phyloP scores from a whole-genome alignment of 2,888 invertebrate genomes.

The Amblyjoppa fuscipennis region DNA sequence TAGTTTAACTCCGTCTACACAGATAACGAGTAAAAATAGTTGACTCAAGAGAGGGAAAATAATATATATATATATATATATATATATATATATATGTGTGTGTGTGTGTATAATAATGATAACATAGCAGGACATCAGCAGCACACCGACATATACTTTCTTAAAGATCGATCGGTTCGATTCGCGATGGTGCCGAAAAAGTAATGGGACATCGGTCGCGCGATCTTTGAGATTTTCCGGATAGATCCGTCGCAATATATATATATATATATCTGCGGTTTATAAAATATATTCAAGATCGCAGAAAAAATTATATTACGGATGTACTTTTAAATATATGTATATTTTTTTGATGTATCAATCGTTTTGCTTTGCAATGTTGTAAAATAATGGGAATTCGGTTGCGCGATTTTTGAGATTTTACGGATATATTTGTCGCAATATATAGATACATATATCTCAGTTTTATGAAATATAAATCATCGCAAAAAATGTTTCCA shows the following conservation, averaged over 20 bases:
- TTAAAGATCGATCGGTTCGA: background rate
- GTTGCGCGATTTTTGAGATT: background rate
- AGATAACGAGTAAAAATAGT: background rate
- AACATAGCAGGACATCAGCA: constrained; percentile 37
- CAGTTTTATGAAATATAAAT: no score
- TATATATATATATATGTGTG: no score
- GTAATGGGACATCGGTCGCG: background rate
- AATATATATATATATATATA: no score
- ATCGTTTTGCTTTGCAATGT: background rate
- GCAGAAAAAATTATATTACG: no score
- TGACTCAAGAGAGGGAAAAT: background rate
- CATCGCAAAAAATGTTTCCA: no score
- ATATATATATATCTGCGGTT: no score
- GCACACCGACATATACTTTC: constrained; percentile 24
- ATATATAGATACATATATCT: no score
- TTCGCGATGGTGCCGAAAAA: background rate
- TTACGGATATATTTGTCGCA: background rate
- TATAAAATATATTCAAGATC: no score
- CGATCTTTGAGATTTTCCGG: background rate
- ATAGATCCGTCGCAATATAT: no score
- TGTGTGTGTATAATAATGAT: constrained; percentile 1
- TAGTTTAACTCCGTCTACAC: background rate
- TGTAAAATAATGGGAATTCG: background rate
- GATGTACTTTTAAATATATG: no score
- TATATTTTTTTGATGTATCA: background rate